Percentiles rank a stretch among this genome's conserved stretches.
phyloP scores from a whole-genome alignment of 2,888 invertebrate genomes.

The Zygothrica quintamaculata region DNA sequence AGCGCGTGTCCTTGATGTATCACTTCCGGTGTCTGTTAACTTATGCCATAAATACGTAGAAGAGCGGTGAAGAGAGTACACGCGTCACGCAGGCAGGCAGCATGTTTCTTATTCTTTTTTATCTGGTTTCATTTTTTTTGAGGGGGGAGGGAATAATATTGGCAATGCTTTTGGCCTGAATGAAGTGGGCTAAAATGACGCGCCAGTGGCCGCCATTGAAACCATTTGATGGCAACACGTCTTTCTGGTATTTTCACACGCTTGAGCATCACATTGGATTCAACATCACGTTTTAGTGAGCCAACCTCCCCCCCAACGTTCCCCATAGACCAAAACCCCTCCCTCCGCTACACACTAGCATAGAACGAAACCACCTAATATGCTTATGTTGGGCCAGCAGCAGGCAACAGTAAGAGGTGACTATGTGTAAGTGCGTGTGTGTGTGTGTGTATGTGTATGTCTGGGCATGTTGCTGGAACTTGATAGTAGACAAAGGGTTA shows the following conservation, averaged over 20 bases:
- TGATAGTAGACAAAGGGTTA: constrained; percentile 14
- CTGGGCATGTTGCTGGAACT: neutral
- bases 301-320: too few species aligned
- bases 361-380: constrained; percentile 62
- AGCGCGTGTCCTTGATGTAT: constrained; percentile 76
- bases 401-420: neutral
- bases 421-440: too few species aligned
- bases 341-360: constrained; percentile 39
- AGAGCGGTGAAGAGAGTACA: constrained; percentile 62
- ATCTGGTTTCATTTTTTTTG: too few species aligned
- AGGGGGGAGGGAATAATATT: too few species aligned
- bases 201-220: constrained; percentile 56
- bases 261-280: constrained; percentile 85
- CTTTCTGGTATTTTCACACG: constrained; percentile 84
- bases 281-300: constrained; percentile 83
- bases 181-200: constrained; percentile 49
- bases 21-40: constrained; percentile 79
- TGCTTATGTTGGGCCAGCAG: constrained; percentile 64
- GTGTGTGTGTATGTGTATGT: constrained; percentile 9
- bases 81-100: constrained; percentile 49
- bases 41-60: constrained; percentile 75
- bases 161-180: constrained; percentile 10
- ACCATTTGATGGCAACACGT: constrained; percentile 81
- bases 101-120: too few species aligned
- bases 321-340: too few species aligned